Conservation (phyloP, 2,797 vertebrate species). For the Sebastes ruberrimus region DNA sequence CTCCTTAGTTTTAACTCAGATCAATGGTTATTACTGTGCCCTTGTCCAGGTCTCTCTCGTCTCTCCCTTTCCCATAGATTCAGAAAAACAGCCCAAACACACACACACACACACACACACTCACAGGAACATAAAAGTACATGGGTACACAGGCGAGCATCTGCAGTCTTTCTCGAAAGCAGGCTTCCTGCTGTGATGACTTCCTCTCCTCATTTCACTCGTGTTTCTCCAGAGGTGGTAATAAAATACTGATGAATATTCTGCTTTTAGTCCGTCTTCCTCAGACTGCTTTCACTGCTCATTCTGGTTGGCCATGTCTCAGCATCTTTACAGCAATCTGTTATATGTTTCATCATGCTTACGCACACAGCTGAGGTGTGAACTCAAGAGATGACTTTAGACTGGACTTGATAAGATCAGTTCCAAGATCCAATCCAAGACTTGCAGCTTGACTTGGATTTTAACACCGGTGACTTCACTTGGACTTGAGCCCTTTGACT, state of each 20-base stretch:
- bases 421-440: too few species aligned
- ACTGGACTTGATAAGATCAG: too few species aligned
- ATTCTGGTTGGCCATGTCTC: neutral
- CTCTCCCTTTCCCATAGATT: constrained; percentile 12
- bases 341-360: neutral
- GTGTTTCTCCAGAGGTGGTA: constrained; percentile 30
- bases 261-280: neutral
- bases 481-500: too few species aligned
- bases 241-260: constrained; percentile 35
- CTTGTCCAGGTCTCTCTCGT: constrained; percentile 63
- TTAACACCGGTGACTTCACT: too few species aligned
- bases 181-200: constrained; percentile 43
- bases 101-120: neutral
- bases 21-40: constrained; percentile 81
- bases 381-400: too few species aligned
- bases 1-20: constrained; percentile 77
- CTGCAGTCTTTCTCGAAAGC: constrained; percentile 39
- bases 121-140: neutral
- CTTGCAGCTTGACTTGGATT: too few species aligned
- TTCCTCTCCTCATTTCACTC: constrained; percentile 49
- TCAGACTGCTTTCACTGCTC: neutral
- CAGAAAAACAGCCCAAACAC: constrained; percentile 5
- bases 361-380: too few species aligned
- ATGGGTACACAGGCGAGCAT: constrained; percentile 22
- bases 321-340: neutral